These are phyloP conservation scores for Aspidiotus rigidus DNA, from an alignment of 2,888 invertebrate species.

Conservation along the genomic window DNA sequence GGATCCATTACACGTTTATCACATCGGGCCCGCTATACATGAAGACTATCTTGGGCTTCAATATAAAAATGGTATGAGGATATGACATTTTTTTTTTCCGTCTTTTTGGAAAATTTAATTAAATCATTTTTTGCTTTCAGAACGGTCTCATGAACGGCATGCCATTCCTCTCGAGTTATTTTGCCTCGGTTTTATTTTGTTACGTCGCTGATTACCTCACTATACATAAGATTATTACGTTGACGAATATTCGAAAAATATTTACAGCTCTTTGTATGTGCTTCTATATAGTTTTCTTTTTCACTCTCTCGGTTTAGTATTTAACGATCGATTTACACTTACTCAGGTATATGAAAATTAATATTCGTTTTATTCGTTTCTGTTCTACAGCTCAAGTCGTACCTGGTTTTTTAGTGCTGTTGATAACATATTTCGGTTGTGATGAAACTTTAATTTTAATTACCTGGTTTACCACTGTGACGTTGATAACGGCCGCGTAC, in stretches of 20 bases:
- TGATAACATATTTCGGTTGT: conserved; percentile 57
- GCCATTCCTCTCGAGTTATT: conserved; percentile 60
- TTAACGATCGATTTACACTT: no score
- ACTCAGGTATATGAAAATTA: conserved; percentile 1
- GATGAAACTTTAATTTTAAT: conserved; percentile 51
- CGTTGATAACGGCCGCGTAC: conserved; percentile 60
- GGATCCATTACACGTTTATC: conserved; percentile 65
- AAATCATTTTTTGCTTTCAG: conserved; percentile 42
- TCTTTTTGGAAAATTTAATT: neutral
- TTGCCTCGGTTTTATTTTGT: conserved; percentile 61
- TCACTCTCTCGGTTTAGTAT: neutral
- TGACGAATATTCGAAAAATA: conserved; percentile 57
- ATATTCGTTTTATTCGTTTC: neutral
- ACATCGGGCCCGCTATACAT: conserved; percentile 61
- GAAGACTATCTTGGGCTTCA: conserved; percentile 58
- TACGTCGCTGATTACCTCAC: conserved; percentile 58
- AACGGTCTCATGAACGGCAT: conserved; percentile 59
- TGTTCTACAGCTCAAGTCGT: conserved; percentile 53
- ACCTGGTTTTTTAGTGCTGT: conserved; percentile 54
- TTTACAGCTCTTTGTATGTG: conserved; percentile 54
- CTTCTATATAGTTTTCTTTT: neutral
- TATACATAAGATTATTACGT: conserved; percentile 49
- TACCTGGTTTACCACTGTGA: conserved; percentile 60
- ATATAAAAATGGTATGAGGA: conserved; percentile 52
- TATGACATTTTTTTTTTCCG: neutral